These are phyloP conservation scores for Nyctibius bracteatus DNA, from an alignment of 2,113 vertebrate genomes.

Conservation along the genomic window DNA sequence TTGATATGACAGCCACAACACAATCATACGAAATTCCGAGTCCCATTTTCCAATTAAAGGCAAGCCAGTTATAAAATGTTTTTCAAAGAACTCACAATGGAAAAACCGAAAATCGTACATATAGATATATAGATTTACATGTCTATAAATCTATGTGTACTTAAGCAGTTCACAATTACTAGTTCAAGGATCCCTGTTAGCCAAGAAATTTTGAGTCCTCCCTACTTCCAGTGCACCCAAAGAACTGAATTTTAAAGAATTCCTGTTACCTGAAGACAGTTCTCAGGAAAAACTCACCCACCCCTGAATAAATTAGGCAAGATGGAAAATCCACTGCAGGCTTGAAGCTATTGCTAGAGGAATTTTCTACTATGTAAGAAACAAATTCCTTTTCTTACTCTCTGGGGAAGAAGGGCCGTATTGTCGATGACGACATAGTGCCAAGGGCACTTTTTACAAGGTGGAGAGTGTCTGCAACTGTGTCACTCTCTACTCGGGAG, in stretches of 20 bases:
- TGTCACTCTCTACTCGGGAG: background rate
- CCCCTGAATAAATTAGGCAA: background rate
- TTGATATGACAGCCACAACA: background rate
- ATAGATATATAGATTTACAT: background rate
- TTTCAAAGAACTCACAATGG: background rate
- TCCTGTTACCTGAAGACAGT: background rate
- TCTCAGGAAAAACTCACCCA: background rate
- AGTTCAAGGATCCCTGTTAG: background rate
- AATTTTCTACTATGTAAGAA: background rate
- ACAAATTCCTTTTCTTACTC: background rate
- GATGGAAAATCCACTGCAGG: background rate
- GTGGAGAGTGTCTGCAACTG: background rate
- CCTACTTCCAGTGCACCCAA: background rate
- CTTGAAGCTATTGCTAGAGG: background rate
- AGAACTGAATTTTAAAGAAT: background rate
- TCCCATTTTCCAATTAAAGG: background rate
- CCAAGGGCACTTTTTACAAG: background rate
- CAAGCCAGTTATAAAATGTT: background rate
- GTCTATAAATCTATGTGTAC: background rate
- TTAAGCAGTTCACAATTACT: background rate
- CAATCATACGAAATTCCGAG: background rate
- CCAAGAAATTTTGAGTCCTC: background rate
- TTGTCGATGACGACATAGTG: background rate
- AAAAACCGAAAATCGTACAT: background rate
- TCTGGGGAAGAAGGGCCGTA: background rate